Conservation (phyloP, 2,888 invertebrate species). For the Carcina quercana region DNA sequence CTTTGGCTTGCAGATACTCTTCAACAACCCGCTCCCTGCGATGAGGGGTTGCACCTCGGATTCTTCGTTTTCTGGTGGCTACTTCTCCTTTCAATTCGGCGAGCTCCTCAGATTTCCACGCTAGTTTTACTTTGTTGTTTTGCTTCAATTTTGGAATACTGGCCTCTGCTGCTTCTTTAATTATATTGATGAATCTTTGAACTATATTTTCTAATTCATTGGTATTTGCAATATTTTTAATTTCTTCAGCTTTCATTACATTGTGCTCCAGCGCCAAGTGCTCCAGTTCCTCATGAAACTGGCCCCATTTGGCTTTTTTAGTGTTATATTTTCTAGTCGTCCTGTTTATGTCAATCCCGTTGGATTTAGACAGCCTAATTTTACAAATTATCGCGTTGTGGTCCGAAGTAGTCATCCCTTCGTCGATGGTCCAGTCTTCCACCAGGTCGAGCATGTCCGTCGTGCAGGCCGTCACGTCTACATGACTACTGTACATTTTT, state of each 20-base stretch:
- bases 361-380: neutral
- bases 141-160: neutral
- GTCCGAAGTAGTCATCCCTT: neutral
- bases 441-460: neutral
- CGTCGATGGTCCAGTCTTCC: constrained; percentile 5
- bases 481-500: constrained; percentile 5
- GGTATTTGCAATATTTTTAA: neutral
- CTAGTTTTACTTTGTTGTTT: neutral
- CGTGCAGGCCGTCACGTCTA: constrained; percentile 16
- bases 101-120: neutral
- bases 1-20: neutral
- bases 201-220: neutral
- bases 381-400: constrained; percentile 1
- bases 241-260: neutral
- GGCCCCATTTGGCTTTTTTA: neutral
- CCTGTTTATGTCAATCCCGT: neutral
- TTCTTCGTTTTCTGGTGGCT: neutral
- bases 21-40: neutral
- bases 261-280: neutral
- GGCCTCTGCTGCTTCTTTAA: neutral
- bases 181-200: neutral
- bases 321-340: neutral
- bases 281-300: neutral
- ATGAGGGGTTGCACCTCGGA: neutral
- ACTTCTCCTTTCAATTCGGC: neutral